Evolutionary conservation across 1,140 invertebrate genomes (phyloP).

Genomic region (Macrobrachium nipponense): DNA sequence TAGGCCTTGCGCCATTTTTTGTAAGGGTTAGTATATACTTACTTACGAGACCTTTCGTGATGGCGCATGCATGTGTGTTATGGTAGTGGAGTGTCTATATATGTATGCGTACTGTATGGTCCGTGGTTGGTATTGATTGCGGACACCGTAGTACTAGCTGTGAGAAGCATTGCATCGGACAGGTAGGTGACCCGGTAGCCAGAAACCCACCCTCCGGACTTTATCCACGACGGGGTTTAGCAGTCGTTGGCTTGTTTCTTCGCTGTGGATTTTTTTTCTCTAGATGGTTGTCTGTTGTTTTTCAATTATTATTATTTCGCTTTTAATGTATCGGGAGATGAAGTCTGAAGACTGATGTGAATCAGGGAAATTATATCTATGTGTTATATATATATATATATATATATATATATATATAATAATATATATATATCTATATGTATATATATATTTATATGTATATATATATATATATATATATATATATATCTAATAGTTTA

Average conservation of each 20-base stretch:
- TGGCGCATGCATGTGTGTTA: not conserved
- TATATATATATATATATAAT: constrained; percentile 11
- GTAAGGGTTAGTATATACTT: not conserved
- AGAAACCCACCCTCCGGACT: constrained; percentile 23
- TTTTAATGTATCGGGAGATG: no score
- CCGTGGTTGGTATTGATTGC: constrained; percentile 52
- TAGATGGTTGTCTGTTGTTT: not conserved
- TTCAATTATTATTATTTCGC: not conserved
- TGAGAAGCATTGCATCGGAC: constrained; percentile 57
- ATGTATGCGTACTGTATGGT: constrained; percentile 19
- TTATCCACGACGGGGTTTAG: no score
- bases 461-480: constrained; percentile 7
- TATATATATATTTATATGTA: not conserved
- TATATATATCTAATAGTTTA: no score
- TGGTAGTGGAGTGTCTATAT: constrained; percentile 3
- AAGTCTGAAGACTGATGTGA: no score
- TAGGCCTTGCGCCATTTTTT: not conserved
- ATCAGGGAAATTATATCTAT: no score
- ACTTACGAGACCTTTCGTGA: not conserved
- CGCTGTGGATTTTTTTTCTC: not conserved
- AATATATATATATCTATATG: not conserved
- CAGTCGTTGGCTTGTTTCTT: no score
- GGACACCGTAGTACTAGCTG: constrained; percentile 8
- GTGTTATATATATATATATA: not conserved
- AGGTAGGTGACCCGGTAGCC: constrained; percentile 42